phyloP scores from a whole-genome alignment of 2,797 vertebrate genomes.

The Anas acuta region DNA sequence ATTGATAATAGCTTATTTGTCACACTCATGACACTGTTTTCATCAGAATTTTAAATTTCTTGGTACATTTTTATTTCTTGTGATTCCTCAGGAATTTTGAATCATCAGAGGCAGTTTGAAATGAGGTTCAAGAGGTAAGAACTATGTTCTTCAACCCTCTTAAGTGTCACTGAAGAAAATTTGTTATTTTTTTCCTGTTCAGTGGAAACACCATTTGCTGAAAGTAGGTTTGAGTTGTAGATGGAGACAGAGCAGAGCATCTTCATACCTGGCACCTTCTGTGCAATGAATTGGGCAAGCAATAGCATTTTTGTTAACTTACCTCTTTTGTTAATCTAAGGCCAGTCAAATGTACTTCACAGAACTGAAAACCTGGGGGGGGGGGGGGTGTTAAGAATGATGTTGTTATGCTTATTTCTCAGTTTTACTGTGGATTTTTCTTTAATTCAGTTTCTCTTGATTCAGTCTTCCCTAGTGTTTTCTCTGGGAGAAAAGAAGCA shows the following conservation, averaged over 20 bases:
- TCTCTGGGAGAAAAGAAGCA: neutral
- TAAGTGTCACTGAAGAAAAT: neutral
- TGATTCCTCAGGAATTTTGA: slow-evolving; percentile 14
- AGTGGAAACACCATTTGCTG: neutral
- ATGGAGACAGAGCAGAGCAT: neutral
- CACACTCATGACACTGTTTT: neutral
- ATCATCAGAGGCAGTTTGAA: neutral
- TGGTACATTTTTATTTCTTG: neutral
- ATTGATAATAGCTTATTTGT: neutral
- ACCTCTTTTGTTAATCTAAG: neutral
- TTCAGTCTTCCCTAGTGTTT: neutral
- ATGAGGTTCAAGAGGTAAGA: neutral
- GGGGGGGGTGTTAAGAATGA: no score
- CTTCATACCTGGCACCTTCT: neutral
- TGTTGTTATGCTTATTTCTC: neutral
- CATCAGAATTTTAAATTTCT: neutral
- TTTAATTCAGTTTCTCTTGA: neutral
- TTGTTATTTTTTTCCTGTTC: slow-evolving; percentile 27
- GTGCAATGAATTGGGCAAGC: neutral
- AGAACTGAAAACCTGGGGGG: neutral
- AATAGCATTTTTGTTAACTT: neutral
- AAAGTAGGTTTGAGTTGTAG: neutral
- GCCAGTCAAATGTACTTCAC: neutral
- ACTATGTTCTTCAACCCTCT: neutral
- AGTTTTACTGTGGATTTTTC: neutral